Percentiles rank a stretch among this genome's conserved stretches.
Evolutionary conservation across 2,113 vertebrate genomes (phyloP).

Genomic region (Piliocolobus tephrosceles): DNA sequence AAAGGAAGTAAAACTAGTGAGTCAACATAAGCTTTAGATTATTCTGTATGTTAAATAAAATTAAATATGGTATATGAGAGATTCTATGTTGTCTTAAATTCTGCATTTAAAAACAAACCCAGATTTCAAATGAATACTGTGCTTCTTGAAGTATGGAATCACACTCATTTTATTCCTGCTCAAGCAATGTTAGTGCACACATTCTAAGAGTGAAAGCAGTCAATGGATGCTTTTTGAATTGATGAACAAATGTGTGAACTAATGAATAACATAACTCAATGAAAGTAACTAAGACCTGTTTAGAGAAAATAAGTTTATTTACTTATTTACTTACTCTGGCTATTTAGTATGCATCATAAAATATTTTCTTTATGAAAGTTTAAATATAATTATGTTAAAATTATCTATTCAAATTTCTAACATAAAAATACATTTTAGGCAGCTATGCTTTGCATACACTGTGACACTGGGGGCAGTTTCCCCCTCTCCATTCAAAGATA

Average conservation of each 20-base stretch:
- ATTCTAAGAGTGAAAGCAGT: neutral
- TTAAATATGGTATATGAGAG: neutral
- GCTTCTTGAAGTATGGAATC: neutral
- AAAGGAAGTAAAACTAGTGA: neutral
- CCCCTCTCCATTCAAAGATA: neutral
- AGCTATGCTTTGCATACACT: neutral
- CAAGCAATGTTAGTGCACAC: neutral
- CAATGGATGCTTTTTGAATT: accelerated
- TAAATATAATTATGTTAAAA: neutral
- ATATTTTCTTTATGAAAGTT: neutral
- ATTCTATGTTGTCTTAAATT: neutral
- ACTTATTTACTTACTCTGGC: neutral
- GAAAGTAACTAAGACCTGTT: neutral
- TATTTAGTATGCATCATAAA: neutral
- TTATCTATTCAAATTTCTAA: neutral
- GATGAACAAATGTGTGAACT: neutral
- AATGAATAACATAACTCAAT: neutral
- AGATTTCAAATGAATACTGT: neutral
- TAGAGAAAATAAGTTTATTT: neutral
- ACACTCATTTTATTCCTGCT: neutral
- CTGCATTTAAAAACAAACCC: neutral
- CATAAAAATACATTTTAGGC: neutral
- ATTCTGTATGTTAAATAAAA: neutral
- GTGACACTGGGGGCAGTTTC: accelerated
- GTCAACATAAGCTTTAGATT: neutral